These are phyloP conservation scores for Pyrgus malvae DNA, from an alignment of 2,888 invertebrate species.

Conservation along the genomic window DNA sequence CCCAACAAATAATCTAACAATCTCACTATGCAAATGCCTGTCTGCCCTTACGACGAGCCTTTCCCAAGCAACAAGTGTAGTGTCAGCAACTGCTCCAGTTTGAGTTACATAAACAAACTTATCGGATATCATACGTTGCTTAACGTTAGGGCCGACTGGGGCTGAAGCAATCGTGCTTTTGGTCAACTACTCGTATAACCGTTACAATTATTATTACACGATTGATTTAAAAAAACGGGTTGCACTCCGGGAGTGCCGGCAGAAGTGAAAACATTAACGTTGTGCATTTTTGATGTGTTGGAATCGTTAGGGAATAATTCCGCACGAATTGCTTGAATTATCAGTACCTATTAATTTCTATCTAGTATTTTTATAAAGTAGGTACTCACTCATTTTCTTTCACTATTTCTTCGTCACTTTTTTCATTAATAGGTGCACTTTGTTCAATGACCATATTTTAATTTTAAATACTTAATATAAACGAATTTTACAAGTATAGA, in stretches of 20 bases:
- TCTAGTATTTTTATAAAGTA: too few relatives aligned
- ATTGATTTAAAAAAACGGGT: neutral
- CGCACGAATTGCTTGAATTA: too few relatives aligned
- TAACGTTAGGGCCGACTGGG: slow-evolving; percentile 3
- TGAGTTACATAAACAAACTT: slow-evolving; percentile 58
- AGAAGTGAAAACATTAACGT: too few relatives aligned
- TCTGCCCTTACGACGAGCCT: slow-evolving; percentile 10
- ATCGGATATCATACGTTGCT: slow-evolving; percentile 22
- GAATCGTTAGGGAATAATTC: too few relatives aligned
- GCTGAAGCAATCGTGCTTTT: neutral
- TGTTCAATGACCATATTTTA: too few relatives aligned
- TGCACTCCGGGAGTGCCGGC: neutral
- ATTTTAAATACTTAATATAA: too few relatives aligned
- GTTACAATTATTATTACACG: neutral
- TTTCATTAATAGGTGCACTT: too few relatives aligned
- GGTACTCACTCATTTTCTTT: too few relatives aligned
- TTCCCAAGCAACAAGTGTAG: slow-evolving; percentile 33
- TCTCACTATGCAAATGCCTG: slow-evolving; percentile 14
- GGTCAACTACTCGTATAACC: neutral
- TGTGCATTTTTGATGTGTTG: too few relatives aligned
- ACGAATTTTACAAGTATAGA: too few relatives aligned
- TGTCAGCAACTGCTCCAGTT: slow-evolving; percentile 58
- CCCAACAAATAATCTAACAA: slow-evolving; percentile 11
- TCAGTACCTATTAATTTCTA: too few relatives aligned
- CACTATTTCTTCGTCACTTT: too few relatives aligned